Evolutionary conservation across 1,140 invertebrate genomes (phyloP).

Genomic region (Drosophila auraria): DNA sequence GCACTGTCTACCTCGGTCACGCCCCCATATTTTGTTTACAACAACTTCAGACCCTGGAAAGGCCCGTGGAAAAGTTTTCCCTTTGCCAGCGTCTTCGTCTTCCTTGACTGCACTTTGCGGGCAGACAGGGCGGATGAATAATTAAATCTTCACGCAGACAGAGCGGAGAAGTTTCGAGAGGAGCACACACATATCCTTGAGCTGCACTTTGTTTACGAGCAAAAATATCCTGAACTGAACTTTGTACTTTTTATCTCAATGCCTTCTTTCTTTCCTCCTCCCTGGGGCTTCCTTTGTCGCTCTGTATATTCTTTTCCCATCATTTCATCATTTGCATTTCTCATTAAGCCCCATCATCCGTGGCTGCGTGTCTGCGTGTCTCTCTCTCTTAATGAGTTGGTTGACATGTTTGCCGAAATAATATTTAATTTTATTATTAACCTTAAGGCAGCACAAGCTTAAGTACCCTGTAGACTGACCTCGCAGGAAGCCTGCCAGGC

Average conservation of each 20-base stretch:
- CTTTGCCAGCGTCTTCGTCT: conserved; percentile 32
- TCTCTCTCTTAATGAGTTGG: conserved; percentile 15
- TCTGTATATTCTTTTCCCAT: conserved; percentile 53
- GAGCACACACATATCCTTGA: conserved; percentile 54
- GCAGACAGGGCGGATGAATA: conserved; percentile 78
- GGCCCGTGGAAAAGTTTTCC: conserved; percentile 57
- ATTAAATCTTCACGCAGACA: conserved; percentile 70
- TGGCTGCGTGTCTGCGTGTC: neutral
- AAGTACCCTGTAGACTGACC: neutral
- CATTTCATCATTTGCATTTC: conserved; percentile 78
- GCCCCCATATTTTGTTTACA: conserved; percentile 64
- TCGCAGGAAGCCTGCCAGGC: neutral
- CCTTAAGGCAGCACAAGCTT: neutral
- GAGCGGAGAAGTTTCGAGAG: conserved; percentile 23
- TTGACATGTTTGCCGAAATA: conserved; percentile 20
- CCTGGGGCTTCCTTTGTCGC: conserved; percentile 38
- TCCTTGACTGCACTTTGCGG: conserved; percentile 63
- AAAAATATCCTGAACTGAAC: conserved; percentile 64
- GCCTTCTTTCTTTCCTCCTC: conserved; percentile 14
- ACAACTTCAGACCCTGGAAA: conserved; percentile 44
- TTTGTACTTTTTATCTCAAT: conserved; percentile 68
- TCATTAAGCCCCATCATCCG: conserved; percentile 49
- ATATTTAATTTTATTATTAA: conserved; percentile 21
- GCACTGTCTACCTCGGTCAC: conserved; percentile 15
- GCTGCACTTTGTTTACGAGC: conserved; percentile 68